phyloP scores from a whole-genome alignment of 1,140 invertebrate species.

The Drosophila virilis region DNA sequence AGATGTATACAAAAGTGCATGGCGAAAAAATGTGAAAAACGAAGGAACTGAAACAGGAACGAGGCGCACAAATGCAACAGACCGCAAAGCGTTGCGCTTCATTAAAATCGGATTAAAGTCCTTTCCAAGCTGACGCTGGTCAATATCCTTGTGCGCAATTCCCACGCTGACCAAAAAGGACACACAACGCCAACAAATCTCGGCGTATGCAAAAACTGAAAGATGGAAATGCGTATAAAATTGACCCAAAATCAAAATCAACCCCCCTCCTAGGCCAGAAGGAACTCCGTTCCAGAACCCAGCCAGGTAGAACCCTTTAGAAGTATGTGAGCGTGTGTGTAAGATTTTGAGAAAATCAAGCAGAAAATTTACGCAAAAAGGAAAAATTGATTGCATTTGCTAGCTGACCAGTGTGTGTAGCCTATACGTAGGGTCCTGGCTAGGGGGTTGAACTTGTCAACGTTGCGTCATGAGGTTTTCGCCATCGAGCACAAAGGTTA shows the following conservation, averaged over 20 bases:
- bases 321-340: constrained; percentile 42
- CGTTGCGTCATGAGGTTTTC: constrained; percentile 15
- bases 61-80: constrained; percentile 30
- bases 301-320: constrained; percentile 72
- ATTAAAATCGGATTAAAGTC: constrained; percentile 79
- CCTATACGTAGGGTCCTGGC: constrained; percentile 14
- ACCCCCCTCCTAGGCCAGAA: constrained; percentile 39
- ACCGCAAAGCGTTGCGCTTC: constrained; percentile 79
- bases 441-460: constrained; percentile 66
- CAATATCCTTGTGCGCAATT: constrained; percentile 45
- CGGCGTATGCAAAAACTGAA: constrained; percentile 70
- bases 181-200: constrained; percentile 43
- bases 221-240: constrained; percentile 74
- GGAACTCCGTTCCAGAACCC: not conserved
- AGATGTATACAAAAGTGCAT: constrained; percentile 10
- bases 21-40: constrained; percentile 3
- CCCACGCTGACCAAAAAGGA: constrained; percentile 63
- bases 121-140: constrained; percentile 41
- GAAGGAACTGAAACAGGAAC: not conserved
- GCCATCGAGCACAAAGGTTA: constrained; percentile 59
- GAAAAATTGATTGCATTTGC: constrained; percentile 47
- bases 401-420: constrained; percentile 32
- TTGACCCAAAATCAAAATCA: constrained; percentile 60
- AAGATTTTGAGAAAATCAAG: constrained; percentile 68
- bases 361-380: constrained; percentile 69